Base-by-base conservation (phyloP, 1,140 invertebrate genomes). In the Euura saliciscinereae region DNA sequence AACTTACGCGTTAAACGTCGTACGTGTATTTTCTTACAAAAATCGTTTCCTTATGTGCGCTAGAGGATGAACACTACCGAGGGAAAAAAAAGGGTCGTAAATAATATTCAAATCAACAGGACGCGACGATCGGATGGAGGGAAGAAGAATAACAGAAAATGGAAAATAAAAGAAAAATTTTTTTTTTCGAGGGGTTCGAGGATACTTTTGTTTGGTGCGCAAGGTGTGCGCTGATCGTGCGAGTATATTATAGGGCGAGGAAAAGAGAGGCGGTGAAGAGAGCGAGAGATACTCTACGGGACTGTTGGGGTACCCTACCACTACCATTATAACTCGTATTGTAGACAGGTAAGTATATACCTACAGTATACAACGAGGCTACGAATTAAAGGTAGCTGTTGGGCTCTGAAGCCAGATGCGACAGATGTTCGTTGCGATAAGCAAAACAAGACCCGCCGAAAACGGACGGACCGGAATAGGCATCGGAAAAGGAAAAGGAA, bases 271-370 rank as follows among this genome's bases (percentile, higher is more conserved):
- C 3, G 10, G 69, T 44, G 45, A 59, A 42, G 13, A 68, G 13
- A 43, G 51, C 51, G 66, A 44, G 59, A 73, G 45, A 65, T n/a
- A 51, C 65, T 65, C 67, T 76, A 74, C 73, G 51, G 59, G 66
- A 28, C 73, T 75, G 76, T 74, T 28, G 28, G 28, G 28, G 28
- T 28, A 28, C 28, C 28, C 28, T n/a, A 59, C 51, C 51, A 59
- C 51, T 59, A 59, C 51, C 51, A 59, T 28, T 28, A 28, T 28
- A 28, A 28, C 28, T 28, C 28, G 28, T 28, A 28, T 28, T 28
- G 28, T 28, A 28, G 28, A 28, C 28, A 28, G 28, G 28, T 28
- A 28, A 28, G 28, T 28, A 28, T 28, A 28, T 28, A 28, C 28
- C 28, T 28, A 28, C 28, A 28, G 28, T 28, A 28, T 59, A 59